Conservation (phyloP, 2,888 invertebrate species). For the Meganola albula region DNA sequence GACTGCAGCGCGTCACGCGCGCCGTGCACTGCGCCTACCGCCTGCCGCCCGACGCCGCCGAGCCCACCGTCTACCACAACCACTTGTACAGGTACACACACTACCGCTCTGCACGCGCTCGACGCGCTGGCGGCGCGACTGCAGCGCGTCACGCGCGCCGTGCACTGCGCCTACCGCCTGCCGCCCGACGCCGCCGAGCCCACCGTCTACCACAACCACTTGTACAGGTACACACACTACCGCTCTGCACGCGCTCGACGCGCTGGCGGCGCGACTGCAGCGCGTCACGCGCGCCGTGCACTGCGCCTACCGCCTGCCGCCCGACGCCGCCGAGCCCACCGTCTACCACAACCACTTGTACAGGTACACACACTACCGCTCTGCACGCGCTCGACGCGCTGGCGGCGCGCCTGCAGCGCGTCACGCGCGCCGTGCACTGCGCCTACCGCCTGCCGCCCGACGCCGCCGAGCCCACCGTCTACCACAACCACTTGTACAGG, state of each 20-base stretch:
- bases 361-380: too few species aligned
- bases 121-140: slow-evolving; percentile 43
- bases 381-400: too few species aligned
- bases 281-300: slow-evolving; percentile 78
- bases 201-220: slow-evolving; percentile 82
- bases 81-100: slow-evolving; percentile 53
- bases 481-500: slow-evolving; percentile 72
- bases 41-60: slow-evolving; percentile 85
- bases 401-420: slow-evolving; percentile 72
- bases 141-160: slow-evolving; percentile 81
- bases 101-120: slow-evolving; percentile 56
- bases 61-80: slow-evolving; percentile 88
- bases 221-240: background rate
- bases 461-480: slow-evolving; percentile 86
- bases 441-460: slow-evolving; percentile 86
- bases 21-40: slow-evolving; percentile 80
- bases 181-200: slow-evolving; percentile 87
- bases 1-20: slow-evolving; percentile 79
- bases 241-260: slow-evolving; percentile 31
- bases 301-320: slow-evolving; percentile 86
- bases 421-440: slow-evolving; percentile 80
- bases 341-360: slow-evolving; percentile 84
- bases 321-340: slow-evolving; percentile 85
- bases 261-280: slow-evolving; percentile 74
- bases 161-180: slow-evolving; percentile 83